Conservation (phyloP, 2,113 vertebrate genomes). For the Crotalus horridus region DNA sequence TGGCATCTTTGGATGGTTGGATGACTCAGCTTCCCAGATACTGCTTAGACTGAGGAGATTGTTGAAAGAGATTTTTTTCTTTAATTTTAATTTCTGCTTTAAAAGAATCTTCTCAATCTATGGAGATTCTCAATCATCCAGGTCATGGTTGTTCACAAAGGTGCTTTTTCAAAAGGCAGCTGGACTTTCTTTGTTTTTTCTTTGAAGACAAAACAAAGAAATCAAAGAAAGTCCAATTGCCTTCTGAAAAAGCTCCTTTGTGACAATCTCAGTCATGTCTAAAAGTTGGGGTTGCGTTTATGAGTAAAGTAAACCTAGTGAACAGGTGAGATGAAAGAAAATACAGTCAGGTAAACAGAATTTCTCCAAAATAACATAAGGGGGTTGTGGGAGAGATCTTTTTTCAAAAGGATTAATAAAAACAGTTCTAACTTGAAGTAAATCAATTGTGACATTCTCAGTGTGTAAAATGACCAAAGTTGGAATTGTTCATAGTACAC, state of each 20-base stretch:
- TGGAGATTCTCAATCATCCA: not conserved
- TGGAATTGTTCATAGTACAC: not conserved
- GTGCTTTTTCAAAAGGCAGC: not conserved
- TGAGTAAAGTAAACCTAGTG: not conserved
- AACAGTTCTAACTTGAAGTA: not conserved
- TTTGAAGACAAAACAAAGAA: not conserved
- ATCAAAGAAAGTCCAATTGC: not conserved
- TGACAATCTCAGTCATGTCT: not conserved
- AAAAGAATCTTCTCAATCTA: not conserved
- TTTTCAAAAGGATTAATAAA: not conserved
- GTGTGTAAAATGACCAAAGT: not conserved
- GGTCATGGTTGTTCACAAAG: not conserved
- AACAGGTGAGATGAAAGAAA: not conserved
- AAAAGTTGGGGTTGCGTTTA: not conserved
- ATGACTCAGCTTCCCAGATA: not conserved
- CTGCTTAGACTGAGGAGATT: not conserved
- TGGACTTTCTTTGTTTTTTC: not conserved
- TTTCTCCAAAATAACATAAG: not conserved
- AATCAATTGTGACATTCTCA: not conserved
- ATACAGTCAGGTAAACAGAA: not conserved
- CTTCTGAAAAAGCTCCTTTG: not conserved
- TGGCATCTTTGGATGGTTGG: not conserved
- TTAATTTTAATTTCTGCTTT: not conserved
- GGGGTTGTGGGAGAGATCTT: not conserved
- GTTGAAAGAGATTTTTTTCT: not conserved